Base-by-base conservation (phyloP, 2,797 vertebrate genomes). In the Mus minutoides region DNA sequence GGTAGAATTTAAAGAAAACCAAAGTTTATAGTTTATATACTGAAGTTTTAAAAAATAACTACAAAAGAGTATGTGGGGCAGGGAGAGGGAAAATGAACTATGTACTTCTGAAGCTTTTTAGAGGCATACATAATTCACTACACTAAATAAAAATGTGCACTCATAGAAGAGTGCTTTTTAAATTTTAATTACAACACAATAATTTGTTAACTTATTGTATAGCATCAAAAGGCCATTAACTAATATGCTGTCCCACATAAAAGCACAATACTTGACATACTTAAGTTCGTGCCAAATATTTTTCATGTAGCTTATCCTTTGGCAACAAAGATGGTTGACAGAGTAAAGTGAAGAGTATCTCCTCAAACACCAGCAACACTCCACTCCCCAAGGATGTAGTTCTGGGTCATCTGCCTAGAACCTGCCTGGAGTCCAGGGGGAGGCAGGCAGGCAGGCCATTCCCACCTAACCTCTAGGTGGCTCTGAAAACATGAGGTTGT, bases 401-500 rank as follows among this genome's bases (percentile, higher is more conserved):
- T n/a, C 67, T 69, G 67, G 67, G 67, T 19, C 67, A 69, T n/a
- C 67, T 19, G 34, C 34, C 67, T n/a, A 17, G 34, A 34, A 69
- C 34, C 58, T 71, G n/a, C n/a, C n/a, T n/a, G n/a, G 52, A 97
- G 46, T 89, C 86, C 76, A 90, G 77, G 94, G 52, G 90, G 67
- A 96, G 46, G 95, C 54, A 96, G 46, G 96, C 54, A 94, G 83
- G 56, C 34, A 34, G 56, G 62, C n/a, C 62, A 86, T 86, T 95
- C 60, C 92, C 52, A 58, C 52, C 86, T 94, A 75, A 90, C 56
- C 75, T 79, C 60, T 67, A 82, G 90, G 85, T 95, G 90, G 58
- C 71, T 94, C 94, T 92, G 19, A 96, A 93, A 87, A 96, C 89
- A 64, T 26, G 17, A 92, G 92, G 31, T 29, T 93, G 58, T 92